Conservation (phyloP, 2,113 vertebrate genomes). For the Elgaria multicarinata region DNA sequence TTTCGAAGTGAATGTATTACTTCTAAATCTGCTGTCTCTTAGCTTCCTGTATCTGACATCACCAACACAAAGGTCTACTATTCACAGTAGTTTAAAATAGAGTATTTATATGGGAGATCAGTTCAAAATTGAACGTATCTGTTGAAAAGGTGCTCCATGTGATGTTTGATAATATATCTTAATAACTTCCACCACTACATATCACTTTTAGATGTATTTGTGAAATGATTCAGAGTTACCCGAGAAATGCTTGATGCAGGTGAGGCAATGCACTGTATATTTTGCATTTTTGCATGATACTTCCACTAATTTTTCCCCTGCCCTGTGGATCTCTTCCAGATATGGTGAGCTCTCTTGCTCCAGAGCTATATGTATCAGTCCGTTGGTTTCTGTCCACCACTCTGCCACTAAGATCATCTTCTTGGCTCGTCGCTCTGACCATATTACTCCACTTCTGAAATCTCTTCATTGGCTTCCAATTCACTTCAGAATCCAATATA, state of each 20-base stretch:
- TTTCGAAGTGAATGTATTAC: neutral
- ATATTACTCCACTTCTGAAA: too few relatives aligned
- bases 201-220: neutral
- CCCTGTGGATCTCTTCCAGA: neutral
- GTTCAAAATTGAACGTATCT: neutral
- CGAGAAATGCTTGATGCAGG: neutral
- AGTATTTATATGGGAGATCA: neutral
- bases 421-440: too few relatives aligned
- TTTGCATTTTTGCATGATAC: neutral
- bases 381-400: too few relatives aligned
- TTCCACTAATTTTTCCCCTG: neutral
- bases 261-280: neutral
- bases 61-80: neutral
- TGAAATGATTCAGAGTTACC: neutral
- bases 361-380: neutral
- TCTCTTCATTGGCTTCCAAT: too few relatives aligned
- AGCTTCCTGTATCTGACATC: neutral
- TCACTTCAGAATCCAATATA: too few relatives aligned
- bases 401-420: too few relatives aligned
- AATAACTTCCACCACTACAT: neutral
- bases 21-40: neutral
- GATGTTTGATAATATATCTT: neutral
- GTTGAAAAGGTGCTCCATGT: neutral
- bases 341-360: neutral
- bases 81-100: neutral